These are phyloP conservation scores for Masnerella sp. DNA, from an alignment of 2,888 invertebrate genomes.

Conservation along the genomic window DNA sequence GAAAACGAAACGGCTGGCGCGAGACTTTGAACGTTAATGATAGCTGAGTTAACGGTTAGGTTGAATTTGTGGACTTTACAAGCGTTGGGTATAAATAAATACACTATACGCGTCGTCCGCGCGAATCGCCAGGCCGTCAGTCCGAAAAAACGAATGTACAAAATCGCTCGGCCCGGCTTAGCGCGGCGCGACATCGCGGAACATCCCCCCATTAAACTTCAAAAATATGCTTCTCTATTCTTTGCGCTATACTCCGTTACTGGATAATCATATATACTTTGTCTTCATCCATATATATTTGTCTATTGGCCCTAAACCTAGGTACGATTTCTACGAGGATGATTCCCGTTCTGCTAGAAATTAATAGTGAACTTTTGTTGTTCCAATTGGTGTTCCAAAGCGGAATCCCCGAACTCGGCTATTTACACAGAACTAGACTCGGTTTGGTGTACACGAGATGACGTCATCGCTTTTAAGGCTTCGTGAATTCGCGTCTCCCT, in stretches of 20 bases:
- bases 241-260: conserved; percentile 53
- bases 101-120: conserved; percentile 39
- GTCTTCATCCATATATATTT: conserved; percentile 19
- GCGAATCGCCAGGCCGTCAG: conserved; percentile 45
- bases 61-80: conserved; percentile 22
- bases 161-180: conserved; percentile 49
- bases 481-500: conserved; percentile 34
- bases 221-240: conserved; percentile 73
- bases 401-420: background rate
- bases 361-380: background rate
- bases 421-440: background rate
- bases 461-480: conserved; percentile 58
- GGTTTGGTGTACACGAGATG: background rate
- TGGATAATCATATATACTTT: conserved; percentile 49
- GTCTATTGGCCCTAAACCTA: conserved; percentile 39
- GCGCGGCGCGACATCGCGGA: conserved; percentile 33
- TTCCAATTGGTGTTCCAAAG: background rate
- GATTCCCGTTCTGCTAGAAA: conserved; percentile 9
- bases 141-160: conserved; percentile 53
- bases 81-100: conserved; percentile 53
- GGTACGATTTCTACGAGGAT: conserved; percentile 38
- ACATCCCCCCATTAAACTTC: conserved; percentile 67
- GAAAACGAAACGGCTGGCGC: too few relatives aligned
- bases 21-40: too few relatives aligned
- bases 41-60: background rate